These are phyloP conservation scores for Tamias sibiricus DNA, from an alignment of 2,113 vertebrate genomes.

Conservation along the genomic window DNA sequence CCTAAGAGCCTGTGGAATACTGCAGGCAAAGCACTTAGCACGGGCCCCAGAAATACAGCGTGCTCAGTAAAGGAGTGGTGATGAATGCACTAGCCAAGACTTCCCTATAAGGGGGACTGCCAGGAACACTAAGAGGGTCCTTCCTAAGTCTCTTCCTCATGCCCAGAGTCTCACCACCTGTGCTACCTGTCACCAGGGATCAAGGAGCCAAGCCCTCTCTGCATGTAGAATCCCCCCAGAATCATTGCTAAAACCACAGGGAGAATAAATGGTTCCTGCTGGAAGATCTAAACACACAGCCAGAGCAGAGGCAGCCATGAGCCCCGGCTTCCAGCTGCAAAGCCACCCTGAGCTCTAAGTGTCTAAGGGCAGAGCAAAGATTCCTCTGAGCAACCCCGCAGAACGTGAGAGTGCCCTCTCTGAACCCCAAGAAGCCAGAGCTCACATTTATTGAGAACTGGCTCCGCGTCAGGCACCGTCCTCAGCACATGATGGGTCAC, in stretches of 20 bases:
- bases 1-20: neutral
- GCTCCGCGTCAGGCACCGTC: rapidly evolving
- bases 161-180: neutral
- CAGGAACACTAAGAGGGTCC: neutral
- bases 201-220: neutral
- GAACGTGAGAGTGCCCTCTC: neutral
- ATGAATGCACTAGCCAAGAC: neutral
- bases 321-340: neutral
- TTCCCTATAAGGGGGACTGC: neutral
- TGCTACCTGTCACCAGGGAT: neutral
- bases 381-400: neutral
- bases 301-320: neutral
- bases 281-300: neutral
- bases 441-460: rapidly evolving
- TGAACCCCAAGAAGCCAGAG: neutral
- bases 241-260: neutral
- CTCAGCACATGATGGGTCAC: neutral
- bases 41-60: no score
- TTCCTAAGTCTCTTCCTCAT: neutral
- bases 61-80: neutral
- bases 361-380: neutral
- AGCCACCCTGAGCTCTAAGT: neutral
- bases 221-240: neutral
- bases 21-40: neutral
- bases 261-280: neutral